Evolutionary conservation across 2,797 vertebrate genomes (phyloP).

Genomic region (Pseudotriccus pelzelni): DNA sequence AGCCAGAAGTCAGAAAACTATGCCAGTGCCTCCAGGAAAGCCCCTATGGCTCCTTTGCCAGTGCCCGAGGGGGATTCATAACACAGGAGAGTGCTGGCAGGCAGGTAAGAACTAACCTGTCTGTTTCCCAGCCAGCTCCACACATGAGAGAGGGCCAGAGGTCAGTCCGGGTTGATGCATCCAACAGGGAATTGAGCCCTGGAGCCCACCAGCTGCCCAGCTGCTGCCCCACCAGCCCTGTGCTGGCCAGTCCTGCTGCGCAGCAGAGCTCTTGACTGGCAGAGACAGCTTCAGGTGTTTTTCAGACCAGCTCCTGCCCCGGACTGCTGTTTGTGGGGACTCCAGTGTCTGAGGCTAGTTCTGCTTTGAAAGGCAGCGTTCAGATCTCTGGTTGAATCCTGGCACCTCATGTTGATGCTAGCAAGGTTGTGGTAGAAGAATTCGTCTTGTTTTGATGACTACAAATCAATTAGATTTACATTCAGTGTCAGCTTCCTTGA

Average conservation of each 20-base stretch:
- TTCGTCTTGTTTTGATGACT: not conserved
- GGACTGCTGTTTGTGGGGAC: rapidly evolving
- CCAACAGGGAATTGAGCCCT: not conserved
- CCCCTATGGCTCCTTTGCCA: not conserved
- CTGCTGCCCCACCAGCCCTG: not conserved
- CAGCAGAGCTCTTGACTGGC: not conserved
- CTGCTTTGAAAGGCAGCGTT: rapidly evolving
- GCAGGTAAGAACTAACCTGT: not conserved
- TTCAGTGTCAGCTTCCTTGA: not conserved
- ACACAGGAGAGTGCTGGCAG: not conserved
- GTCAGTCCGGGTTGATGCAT: not conserved
- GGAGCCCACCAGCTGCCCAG: not conserved
- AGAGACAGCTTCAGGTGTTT: not conserved
- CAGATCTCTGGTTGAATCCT: not conserved
- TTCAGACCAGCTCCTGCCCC: not conserved
- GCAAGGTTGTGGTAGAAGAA: not conserved
- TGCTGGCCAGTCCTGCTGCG: not conserved
- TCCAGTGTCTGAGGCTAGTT: not conserved
- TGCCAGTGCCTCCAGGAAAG: not conserved
- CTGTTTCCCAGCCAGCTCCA: not conserved
- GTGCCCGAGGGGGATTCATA: not conserved
- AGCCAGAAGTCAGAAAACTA: not conserved
- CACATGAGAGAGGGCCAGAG: rapidly evolving
- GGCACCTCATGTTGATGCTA: not conserved
- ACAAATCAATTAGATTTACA: not conserved